These are phyloP conservation scores for Oithona nana DNA, from an alignment of 2,888 invertebrate genomes.

Conservation along the genomic window DNA sequence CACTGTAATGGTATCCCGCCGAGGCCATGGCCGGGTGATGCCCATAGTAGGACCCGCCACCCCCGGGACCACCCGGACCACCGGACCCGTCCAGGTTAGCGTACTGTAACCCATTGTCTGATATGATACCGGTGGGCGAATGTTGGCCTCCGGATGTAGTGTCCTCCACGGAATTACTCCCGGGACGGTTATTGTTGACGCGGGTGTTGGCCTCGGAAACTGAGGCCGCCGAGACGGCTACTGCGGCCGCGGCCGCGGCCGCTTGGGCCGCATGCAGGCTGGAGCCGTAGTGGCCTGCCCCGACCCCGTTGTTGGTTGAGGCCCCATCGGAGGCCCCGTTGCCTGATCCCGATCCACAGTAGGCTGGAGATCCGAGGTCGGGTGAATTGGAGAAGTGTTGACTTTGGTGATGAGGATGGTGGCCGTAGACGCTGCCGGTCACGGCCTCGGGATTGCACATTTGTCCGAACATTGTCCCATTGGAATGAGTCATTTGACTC, in stretches of 20 bases:
- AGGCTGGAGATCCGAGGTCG: neutral
- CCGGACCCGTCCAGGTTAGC: slow-evolving; percentile 16
- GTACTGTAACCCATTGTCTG: slow-evolving; percentile 16
- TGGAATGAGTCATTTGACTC: neutral
- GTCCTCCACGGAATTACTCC: neutral
- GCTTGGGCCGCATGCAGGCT: neutral
- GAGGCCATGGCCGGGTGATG: neutral
- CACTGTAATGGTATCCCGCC: neutral
- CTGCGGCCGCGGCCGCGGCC: neutral
- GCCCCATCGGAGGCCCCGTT: neutral
- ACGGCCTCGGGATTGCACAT: neutral
- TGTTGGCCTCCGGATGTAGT: slow-evolving; percentile 17
- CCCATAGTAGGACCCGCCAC: neutral
- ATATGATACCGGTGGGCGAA: neutral
- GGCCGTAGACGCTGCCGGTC: neutral
- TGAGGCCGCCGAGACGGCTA: neutral
- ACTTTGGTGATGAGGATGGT: slow-evolving; percentile 4
- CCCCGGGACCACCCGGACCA: neutral
- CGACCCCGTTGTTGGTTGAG: neutral
- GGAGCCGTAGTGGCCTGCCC: neutral
- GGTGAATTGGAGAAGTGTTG: neutral
- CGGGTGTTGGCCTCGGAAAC: neutral
- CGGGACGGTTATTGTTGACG: neutral
- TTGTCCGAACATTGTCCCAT: slow-evolving; percentile 1
- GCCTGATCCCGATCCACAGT: neutral